A percentile compares a stretch with the other conserved stretches of the same genome.
phyloP scores from a whole-genome alignment of 2,888 invertebrate genomes.

The Morinoia aosen region DNA sequence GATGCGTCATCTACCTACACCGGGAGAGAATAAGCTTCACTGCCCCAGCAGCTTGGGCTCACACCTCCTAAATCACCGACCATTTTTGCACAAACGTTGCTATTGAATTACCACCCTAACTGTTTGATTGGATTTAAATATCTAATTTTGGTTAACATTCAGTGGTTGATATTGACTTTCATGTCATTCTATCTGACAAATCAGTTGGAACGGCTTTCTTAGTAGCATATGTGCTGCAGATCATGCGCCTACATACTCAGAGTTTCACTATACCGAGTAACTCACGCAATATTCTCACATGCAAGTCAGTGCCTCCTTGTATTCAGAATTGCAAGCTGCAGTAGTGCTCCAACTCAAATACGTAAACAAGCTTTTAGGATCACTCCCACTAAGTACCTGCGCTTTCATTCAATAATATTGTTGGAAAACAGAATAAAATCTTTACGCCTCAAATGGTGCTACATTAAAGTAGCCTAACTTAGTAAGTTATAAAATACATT shows the following conservation, averaged over 20 bases:
- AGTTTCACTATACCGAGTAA: background rate
- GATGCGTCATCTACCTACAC: too few species aligned
- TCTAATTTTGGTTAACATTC: too few species aligned
- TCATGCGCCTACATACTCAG: background rate
- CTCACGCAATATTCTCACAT: background rate
- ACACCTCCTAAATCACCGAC: too few species aligned
- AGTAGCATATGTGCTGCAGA: background rate
- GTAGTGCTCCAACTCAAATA: background rate
- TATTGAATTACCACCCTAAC: too few species aligned
- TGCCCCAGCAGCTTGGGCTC: too few species aligned
- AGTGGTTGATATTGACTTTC: too few species aligned
- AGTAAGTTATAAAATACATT: background rate
- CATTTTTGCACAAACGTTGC: too few species aligned
- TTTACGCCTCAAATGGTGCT: background rate
- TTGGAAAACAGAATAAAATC: background rate
- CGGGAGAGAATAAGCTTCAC: too few species aligned
- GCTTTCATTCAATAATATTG: background rate
- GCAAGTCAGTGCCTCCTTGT: background rate
- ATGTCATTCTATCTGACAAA: too few species aligned
- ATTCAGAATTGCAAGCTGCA: background rate
- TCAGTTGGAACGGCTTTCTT: background rate
- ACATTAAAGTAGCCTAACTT: background rate
- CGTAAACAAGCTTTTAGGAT: background rate
- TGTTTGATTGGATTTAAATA: too few species aligned
- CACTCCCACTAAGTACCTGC: background rate